Evolutionary conservation across 2,113 vertebrate species (phyloP).

Genomic region (Vulpes lagopus): DNA sequence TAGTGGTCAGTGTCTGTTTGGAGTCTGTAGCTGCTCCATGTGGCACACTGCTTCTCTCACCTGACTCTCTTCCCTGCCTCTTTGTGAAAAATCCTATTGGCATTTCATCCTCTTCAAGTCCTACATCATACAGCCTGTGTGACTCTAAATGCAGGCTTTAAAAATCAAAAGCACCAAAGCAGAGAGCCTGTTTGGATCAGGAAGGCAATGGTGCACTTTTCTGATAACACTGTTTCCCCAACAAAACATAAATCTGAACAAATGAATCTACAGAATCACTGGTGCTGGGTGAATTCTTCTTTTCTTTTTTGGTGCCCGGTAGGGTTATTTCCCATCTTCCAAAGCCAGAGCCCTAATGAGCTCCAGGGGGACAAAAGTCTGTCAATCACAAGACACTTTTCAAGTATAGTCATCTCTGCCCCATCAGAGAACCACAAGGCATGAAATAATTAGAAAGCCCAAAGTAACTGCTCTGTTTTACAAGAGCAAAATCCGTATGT

Average conservation of each 20-base stretch:
- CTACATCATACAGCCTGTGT: background rate
- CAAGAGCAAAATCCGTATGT: constrained; percentile 89
- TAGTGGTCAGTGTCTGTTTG: rapidly evolving
- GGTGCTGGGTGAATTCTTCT: constrained; percentile 54
- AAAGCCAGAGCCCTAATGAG: constrained; percentile 90
- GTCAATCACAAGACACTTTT: constrained; percentile 91
- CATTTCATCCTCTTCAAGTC: background rate
- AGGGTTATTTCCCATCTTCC: constrained; percentile 86
- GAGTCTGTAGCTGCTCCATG: background rate
- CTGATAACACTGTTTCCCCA: constrained; percentile 74
- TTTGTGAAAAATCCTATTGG: constrained; percentile 10
- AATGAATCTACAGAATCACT: constrained; percentile 83
- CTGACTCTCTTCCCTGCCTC: rapidly evolving
- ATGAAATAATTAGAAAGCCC: constrained; percentile 94
- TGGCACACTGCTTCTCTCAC: background rate
- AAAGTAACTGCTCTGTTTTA: constrained; percentile 92
- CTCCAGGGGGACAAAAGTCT: constrained; percentile 90
- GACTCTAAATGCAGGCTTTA: constrained; percentile 64
- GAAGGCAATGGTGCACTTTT: constrained; percentile 74
- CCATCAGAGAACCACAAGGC: constrained; percentile 92
- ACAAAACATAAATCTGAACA: constrained; percentile 83
- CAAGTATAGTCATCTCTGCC: constrained; percentile 89
- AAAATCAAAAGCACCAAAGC: constrained; percentile 70
- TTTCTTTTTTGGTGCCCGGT: constrained; percentile 80
- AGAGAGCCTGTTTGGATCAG: constrained; percentile 72